These are phyloP conservation scores for Clarias batrachus DNA, from an alignment of 2,113 vertebrate species.

Conservation along the genomic window DNA sequence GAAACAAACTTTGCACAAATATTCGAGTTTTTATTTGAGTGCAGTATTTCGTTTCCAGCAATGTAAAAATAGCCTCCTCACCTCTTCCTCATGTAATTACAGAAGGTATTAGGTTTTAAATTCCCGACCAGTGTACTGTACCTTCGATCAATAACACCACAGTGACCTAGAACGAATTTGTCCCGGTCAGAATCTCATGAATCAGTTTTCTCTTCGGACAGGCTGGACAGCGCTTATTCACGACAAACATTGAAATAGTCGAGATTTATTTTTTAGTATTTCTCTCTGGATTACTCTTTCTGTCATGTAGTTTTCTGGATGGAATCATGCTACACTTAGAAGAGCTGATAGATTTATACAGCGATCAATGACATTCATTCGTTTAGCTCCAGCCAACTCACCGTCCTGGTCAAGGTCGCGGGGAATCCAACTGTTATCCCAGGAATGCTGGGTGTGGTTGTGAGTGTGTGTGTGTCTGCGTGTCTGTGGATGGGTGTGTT, in stretches of 20 bases:
- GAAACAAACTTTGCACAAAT: background rate
- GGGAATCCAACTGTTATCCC: background rate
- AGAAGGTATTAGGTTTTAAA: slow-evolving; percentile 38
- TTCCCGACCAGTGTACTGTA: slow-evolving; percentile 37
- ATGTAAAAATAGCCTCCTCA: slow-evolving; percentile 30
- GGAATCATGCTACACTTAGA: slow-evolving; percentile 1
- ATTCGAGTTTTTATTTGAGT: background rate
- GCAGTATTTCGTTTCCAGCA: background rate
- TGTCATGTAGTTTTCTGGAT: background rate
- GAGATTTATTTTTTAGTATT: background rate
- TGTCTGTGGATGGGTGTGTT: background rate
- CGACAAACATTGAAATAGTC: background rate
- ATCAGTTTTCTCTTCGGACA: background rate
- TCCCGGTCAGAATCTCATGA: background rate
- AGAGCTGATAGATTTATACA: background rate
- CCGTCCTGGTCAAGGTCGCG: background rate
- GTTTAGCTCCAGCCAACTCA: background rate
- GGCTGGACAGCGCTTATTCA: background rate
- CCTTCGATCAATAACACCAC: slow-evolving; percentile 46
- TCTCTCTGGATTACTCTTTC: slow-evolving; percentile 3
- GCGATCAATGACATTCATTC: background rate
- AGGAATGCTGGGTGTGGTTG: background rate
- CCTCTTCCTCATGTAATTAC: slow-evolving; percentile 35
- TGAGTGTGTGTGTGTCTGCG: too few relatives aligned
- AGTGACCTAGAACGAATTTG: slow-evolving; percentile 26